Conservation (phyloP, 2,888 invertebrate species). For the Eupithecia pulchellata region DNA sequence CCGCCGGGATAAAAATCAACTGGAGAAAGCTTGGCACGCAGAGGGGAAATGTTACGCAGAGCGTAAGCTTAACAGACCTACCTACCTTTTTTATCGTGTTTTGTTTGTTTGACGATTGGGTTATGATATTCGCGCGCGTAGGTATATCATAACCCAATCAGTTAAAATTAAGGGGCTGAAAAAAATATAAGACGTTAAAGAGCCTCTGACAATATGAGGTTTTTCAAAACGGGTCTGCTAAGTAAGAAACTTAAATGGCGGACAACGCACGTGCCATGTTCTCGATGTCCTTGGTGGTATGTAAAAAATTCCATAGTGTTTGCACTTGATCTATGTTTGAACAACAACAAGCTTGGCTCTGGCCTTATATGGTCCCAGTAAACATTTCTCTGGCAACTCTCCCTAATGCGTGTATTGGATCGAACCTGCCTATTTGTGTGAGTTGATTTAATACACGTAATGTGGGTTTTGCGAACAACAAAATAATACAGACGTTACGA, state of each 20-base stretch:
- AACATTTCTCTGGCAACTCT: slow-evolving; percentile 23
- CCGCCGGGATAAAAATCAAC: slow-evolving; percentile 60
- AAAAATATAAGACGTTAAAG: not conserved
- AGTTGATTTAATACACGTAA: slow-evolving; percentile 41
- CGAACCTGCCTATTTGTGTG: slow-evolving; percentile 41
- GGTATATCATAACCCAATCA: too few relatives aligned
- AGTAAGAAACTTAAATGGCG: too few relatives aligned
- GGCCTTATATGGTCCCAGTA: slow-evolving; percentile 9
- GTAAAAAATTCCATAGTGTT: not conserved
- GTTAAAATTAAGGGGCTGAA: not conserved
- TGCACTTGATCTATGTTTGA: slow-evolving; percentile 3
- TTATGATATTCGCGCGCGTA: too few relatives aligned
- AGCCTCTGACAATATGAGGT: too few relatives aligned
- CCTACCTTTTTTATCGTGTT: not conserved
- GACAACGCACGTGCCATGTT: too few relatives aligned
- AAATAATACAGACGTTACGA: slow-evolving; percentile 25
- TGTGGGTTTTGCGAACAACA: slow-evolving; percentile 29
- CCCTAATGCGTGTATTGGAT: slow-evolving; percentile 45
- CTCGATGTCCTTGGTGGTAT: too few relatives aligned
- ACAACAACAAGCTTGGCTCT: not conserved
- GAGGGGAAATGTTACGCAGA: slow-evolving; percentile 23
- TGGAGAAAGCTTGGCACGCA: slow-evolving; percentile 54
- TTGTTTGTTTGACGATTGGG: not conserved
- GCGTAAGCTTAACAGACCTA: not conserved
- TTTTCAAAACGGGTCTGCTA: too few relatives aligned